Conservation (phyloP, 2,113 vertebrate genomes). For the Sceloporus tristichus region DNA sequence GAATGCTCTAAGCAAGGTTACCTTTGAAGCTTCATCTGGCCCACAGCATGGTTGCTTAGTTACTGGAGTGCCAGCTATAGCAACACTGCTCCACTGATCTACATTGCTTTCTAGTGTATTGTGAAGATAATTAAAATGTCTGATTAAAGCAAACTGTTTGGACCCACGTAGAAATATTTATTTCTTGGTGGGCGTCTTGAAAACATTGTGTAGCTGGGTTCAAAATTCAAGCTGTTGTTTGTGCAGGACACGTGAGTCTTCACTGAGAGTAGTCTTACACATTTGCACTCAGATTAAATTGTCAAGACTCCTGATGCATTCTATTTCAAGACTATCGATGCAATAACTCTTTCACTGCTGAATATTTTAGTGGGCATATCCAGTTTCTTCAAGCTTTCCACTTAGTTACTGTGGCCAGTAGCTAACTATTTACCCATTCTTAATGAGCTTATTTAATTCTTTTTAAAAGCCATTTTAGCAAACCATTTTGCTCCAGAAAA, state of each 20-base stretch:
- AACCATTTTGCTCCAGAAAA: too few species aligned
- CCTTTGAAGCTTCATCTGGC: neutral
- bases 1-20: neutral
- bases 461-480: neutral
- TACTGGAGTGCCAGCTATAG: neutral
- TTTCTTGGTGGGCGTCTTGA: constrained; percentile 1
- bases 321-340: neutral
- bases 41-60: neutral
- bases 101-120: constrained; percentile 13
- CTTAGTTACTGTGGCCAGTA: neutral
- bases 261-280: neutral
- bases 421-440: constrained; percentile 3
- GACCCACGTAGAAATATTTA: neutral
- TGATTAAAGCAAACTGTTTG: neutral
- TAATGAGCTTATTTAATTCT: neutral
- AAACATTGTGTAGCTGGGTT: neutral
- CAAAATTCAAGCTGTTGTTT: neutral
- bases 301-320: neutral
- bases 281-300: neutral
- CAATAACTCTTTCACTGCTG: constrained; percentile 1
- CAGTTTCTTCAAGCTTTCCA: neutral
- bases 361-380: constrained; percentile 25
- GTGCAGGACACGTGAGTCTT: neutral
- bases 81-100: neutral
- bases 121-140: constrained; percentile 21